Evolutionary conservation across 37 sponge, comb jelly and placozoan species (phyloP).

Genomic region (Halichondria panicea): DNA sequence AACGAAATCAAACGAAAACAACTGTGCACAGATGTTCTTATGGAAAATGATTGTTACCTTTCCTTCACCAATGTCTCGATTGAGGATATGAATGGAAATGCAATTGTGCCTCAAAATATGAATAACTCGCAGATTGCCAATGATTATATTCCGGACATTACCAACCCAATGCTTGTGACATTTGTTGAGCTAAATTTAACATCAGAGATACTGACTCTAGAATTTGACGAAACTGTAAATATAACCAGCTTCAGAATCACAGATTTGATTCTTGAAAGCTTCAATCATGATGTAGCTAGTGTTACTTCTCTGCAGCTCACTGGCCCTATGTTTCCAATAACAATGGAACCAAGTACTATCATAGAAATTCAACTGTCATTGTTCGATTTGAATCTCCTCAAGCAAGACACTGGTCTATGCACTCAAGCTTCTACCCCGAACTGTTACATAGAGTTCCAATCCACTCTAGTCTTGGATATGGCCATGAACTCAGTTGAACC

Average conservation of each 20-base stretch:
- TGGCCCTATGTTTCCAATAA: slow-evolving; percentile 51
- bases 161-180: slow-evolving; percentile 50
- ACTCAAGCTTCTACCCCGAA: neutral
- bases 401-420: slow-evolving; percentile 66
- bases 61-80: slow-evolving; percentile 60
- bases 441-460: slow-evolving; percentile 68
- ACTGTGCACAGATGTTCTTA: slow-evolving; percentile 65
- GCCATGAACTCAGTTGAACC: slow-evolving; percentile 56
- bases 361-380: slow-evolving; percentile 51
- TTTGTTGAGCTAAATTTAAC: slow-evolving; percentile 72
- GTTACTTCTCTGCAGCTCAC: slow-evolving; percentile 43
- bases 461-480: slow-evolving; percentile 64
- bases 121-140: slow-evolving; percentile 23
- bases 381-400: slow-evolving; percentile 76
- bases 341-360: slow-evolving; percentile 37
- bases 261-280: slow-evolving; percentile 55
- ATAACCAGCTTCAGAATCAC: slow-evolving; percentile 61
- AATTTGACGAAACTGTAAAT: slow-evolving; percentile 88
- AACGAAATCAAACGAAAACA: slow-evolving; percentile 78
- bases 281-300: slow-evolving; percentile 6
- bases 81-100: slow-evolving; percentile 83
- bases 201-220: slow-evolving; percentile 69
- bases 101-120: slow-evolving; percentile 27
- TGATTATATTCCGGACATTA: slow-evolving; percentile 62
- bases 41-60: slow-evolving; percentile 70